Percentiles rank a stretch among this genome's conserved stretches.
These are phyloP conservation scores for Falco biarmicus DNA, from an alignment of 2,797 vertebrate species.

Conservation along the genomic window DNA sequence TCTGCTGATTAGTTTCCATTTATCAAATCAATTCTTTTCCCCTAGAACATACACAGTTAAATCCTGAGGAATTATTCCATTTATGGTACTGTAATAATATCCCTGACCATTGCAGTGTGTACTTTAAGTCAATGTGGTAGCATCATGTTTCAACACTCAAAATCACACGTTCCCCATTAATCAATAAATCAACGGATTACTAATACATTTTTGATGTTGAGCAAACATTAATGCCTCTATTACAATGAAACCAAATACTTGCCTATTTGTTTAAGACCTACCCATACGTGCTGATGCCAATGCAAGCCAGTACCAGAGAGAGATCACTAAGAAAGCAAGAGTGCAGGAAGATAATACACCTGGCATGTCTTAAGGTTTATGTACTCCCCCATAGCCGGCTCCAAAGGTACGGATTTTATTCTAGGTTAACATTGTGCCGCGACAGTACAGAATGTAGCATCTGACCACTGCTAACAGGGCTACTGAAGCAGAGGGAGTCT, in stretches of 20 bases:
- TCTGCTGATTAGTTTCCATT: conserved; percentile 3
- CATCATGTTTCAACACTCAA: conserved; percentile 11
- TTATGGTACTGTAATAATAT: neutral
- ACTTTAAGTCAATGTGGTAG: neutral
- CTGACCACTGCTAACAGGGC: no score
- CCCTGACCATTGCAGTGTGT: neutral
- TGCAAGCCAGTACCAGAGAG: conserved; percentile 36
- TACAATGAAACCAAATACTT: conserved; percentile 66
- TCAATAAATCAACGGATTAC: conserved; percentile 60
- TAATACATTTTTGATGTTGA: conserved; percentile 70
- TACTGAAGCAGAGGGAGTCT: neutral
- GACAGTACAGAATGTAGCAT: neutral
- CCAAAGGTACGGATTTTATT: neutral
- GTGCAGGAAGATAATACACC: neutral
- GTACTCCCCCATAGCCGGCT: neutral
- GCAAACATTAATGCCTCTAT: conserved; percentile 66
- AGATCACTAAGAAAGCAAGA: conserved; percentile 13
- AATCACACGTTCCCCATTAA: conserved; percentile 54
- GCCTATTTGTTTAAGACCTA: conserved; percentile 71
- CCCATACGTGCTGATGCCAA: conserved; percentile 17
- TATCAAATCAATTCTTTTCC: conserved; percentile 18
- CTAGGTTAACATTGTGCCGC: neutral
- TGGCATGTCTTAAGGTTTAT: neutral
- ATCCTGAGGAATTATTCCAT: neutral
- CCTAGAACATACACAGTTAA: conserved; percentile 37